Evolutionary conservation across 2,113 vertebrate species (phyloP), one percentile per base, ranked within the genome.

Genomic region (Chiloscyllium plagiosum): DNA sequence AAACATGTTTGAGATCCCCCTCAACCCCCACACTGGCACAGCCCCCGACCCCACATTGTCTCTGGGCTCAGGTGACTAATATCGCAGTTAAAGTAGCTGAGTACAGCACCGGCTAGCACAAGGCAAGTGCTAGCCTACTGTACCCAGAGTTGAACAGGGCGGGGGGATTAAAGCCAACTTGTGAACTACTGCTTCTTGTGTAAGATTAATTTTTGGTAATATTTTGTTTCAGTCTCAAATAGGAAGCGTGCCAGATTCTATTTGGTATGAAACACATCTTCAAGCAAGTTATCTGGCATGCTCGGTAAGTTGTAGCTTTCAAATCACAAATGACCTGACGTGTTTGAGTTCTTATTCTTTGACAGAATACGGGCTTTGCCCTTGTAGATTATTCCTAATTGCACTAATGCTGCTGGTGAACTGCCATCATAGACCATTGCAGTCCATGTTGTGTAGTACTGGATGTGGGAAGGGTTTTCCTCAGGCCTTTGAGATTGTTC

Each of bases 181-280:
- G 24, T 83, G 2, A 52, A 85, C 70, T 37, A 85, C 42, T 65
- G 37, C 66, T 61, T n/a, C 42, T 69, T 12, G 69, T 61, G 56
- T 85, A 87, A 68, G 24, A 52, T 83, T 17, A 29, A 61, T 5
- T 95, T 42, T 87, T 56, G 4, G 47, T 69, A 3, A 70, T n/a
- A 68, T 37, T 87, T 68, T 65, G 15, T 20, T 52, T 29, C 96
- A 96, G 97, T 95, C 95, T 12, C 65, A 26, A 3, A 24, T 90
- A 1, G 42, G 66, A 1, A 2, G 33, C 29, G 24, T 80, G 0
- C 15, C 86, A 96, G 76, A 37, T 37, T 96, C 96, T 0, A 78
- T 96, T 24, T 97, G 96, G 96, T 96, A 96, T 70, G 50, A 95
- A n/a, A 68, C 78, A 26, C 96, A 96, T 70, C 96, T 97, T 1